These are phyloP conservation scores for Caenorhabditis latens DNA, from an alignment of 1,140 invertebrate genomes.

Conservation along the genomic window DNA sequence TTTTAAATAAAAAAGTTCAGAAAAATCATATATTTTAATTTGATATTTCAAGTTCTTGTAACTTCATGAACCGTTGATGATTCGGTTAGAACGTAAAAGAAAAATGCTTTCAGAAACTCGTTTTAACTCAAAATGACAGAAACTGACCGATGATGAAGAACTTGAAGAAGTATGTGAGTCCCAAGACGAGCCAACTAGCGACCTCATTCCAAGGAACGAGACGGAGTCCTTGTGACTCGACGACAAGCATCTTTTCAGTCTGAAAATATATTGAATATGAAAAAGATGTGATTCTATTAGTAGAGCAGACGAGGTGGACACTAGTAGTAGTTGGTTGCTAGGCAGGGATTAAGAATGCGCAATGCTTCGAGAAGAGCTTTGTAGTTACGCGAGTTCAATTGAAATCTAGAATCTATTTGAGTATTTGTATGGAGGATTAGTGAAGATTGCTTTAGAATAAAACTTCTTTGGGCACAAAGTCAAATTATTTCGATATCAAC, in stretches of 20 bases:
- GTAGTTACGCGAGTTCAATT: too few relatives aligned
- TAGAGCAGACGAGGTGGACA: not conserved
- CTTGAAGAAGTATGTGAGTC: constrained; percentile 56
- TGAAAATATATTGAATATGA: constrained; percentile 2
- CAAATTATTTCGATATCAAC: too few relatives aligned
- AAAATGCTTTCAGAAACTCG: not conserved
- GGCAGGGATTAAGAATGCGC: constrained; percentile 40
- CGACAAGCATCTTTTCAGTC: constrained; percentile 61
- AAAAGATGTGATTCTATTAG: not conserved
- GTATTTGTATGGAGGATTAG: not conserved
- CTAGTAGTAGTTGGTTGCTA: constrained; percentile 43
- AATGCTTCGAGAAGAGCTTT: not conserved
- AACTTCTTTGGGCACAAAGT: too few relatives aligned
- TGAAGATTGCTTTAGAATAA: not conserved
- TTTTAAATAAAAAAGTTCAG: too few relatives aligned
- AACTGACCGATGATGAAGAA: constrained; percentile 62
- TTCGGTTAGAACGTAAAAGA: too few relatives aligned
- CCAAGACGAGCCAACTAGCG: constrained; percentile 32
- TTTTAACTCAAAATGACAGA: constrained; percentile 7
- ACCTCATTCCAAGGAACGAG: constrained; percentile 63
- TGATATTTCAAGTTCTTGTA: too few relatives aligned
- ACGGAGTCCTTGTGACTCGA: constrained; percentile 62
- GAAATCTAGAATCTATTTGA: too few relatives aligned
- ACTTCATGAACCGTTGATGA: too few relatives aligned
- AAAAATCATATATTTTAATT: too few relatives aligned